These are phyloP conservation scores for Heliconius eleuchia DNA, from an alignment of 1,140 invertebrate genomes.

Conservation along the genomic window DNA sequence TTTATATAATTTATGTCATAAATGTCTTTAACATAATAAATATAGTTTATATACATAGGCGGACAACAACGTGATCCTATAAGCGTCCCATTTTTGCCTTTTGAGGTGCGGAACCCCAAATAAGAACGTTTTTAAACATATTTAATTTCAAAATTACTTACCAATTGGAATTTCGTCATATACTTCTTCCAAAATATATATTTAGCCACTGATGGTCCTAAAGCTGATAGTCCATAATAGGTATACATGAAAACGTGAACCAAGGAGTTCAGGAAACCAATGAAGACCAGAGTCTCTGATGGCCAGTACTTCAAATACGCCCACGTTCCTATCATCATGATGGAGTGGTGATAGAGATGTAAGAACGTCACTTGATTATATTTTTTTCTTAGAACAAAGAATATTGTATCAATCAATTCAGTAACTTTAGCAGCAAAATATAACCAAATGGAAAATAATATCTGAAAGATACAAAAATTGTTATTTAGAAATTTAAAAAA, in stretches of 20 bases:
- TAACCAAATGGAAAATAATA: slow-evolving; percentile 57
- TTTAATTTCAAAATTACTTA: slow-evolving; percentile 65
- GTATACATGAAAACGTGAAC: slow-evolving; percentile 97
- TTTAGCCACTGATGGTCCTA: slow-evolving; percentile 94
- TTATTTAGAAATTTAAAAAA: neutral
- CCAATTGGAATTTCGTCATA: slow-evolving; percentile 94
- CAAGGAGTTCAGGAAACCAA: slow-evolving; percentile 95
- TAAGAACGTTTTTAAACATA: neutral
- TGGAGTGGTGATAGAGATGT: slow-evolving; percentile 96
- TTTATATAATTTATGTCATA: too few relatives aligned
- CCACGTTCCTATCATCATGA: slow-evolving; percentile 97
- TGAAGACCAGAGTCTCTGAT: slow-evolving; percentile 88
- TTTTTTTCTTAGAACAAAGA: slow-evolving; percentile 95
- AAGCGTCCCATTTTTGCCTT: too few relatives aligned
- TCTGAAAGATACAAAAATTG: slow-evolving; percentile 45
- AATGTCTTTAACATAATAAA: too few relatives aligned
- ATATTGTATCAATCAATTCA: slow-evolving; percentile 89
- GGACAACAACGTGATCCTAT: too few relatives aligned
- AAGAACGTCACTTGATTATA: slow-evolving; percentile 94
- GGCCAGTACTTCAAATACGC: slow-evolving; percentile 83
- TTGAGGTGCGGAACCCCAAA: too few relatives aligned
- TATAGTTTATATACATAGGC: too few relatives aligned
- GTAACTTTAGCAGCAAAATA: slow-evolving; percentile 66
- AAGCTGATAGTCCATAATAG: slow-evolving; percentile 94
- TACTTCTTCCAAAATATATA: slow-evolving; percentile 98